Conservation (phyloP, 2,888 invertebrate species). For the Troides helena region DNA sequence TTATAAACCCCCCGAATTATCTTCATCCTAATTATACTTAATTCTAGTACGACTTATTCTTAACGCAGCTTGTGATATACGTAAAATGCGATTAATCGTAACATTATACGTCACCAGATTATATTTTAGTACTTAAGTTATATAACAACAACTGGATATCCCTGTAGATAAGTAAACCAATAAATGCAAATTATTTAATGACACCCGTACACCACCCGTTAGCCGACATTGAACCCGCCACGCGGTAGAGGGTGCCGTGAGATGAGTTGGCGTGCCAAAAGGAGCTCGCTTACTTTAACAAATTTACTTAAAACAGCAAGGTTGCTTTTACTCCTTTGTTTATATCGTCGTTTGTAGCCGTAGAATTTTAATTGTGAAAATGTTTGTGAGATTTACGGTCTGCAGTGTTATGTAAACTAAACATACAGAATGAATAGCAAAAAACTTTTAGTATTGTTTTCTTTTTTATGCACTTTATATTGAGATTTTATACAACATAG, state of each 20-base stretch:
- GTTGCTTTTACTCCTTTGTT: not conserved
- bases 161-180: no score
- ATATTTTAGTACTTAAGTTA: no score
- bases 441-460: no score
- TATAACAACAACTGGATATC: no score
- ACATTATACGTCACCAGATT: no score
- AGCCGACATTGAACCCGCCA: not conserved
- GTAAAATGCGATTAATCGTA: no score
- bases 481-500: no score
- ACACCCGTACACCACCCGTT: conserved; percentile 7
- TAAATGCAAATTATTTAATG: conserved; percentile 3
- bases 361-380: conserved; percentile 3
- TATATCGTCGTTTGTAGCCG: not conserved
- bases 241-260: conserved; percentile 2
- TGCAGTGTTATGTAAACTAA: not conserved
- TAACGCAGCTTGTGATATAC: no score
- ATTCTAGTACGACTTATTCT: no score
- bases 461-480: no score
- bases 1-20: no score
- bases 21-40: no score
- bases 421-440: not conserved
- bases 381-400: not conserved
- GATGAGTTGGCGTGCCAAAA: conserved; percentile 11
- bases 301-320: conserved; percentile 6
- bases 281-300: conserved; percentile 12